Conservation (phyloP, 2,113 vertebrate species). For the Chaetorhynchus papuensis region DNA sequence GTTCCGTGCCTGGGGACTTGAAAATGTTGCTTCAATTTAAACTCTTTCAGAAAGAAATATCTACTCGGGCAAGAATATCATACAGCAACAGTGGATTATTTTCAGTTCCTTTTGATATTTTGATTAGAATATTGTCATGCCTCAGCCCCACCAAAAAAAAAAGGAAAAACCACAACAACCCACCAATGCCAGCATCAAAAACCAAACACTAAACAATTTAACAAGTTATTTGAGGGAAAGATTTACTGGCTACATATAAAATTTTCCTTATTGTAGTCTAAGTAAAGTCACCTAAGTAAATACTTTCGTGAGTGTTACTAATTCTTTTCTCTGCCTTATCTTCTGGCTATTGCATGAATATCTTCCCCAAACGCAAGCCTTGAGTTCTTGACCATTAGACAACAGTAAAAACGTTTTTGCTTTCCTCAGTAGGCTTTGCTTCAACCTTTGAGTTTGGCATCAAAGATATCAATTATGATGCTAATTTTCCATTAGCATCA, state of each 20-base stretch:
- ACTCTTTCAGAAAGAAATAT: not conserved
- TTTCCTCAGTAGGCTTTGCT: not conserved
- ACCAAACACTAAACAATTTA: not conserved
- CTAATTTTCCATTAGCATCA: not conserved
- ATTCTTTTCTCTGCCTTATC: not conserved
- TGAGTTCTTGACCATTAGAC: not conserved
- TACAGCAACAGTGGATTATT: not conserved
- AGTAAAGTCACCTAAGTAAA: not conserved
- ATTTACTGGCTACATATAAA: not conserved
- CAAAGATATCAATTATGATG: not conserved
- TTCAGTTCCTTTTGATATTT: not conserved
- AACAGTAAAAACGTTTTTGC: not conserved
- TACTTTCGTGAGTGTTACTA: not conserved
- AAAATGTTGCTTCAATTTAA: not conserved
- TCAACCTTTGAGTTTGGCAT: not conserved
- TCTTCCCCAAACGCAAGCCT: not conserved
- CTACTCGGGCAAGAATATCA: not conserved
- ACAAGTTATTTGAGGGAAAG: not conserved
- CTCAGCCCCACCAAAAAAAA: not conserved
- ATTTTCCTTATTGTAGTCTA: not conserved
- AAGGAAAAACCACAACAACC: not conserved
- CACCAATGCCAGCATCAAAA: not conserved
- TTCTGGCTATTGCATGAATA: not conserved
- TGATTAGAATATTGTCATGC: not conserved
- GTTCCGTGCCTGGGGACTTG: not conserved